These are phyloP conservation scores for Apis cerana DNA, from an alignment of 1,140 invertebrate species.

Conservation along the genomic window DNA sequence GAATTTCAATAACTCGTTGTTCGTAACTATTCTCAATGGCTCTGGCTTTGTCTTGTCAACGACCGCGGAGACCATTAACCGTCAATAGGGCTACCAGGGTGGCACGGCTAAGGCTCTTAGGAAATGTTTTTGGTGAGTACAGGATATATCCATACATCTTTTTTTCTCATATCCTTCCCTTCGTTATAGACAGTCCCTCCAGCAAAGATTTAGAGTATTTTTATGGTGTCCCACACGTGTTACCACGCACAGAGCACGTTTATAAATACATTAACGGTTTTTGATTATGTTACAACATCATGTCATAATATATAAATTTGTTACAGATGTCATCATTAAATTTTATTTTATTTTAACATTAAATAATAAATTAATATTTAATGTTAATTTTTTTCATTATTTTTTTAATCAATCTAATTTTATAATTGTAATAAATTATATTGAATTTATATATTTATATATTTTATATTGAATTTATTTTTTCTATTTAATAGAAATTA, in stretches of 20 bases:
- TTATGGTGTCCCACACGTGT: constrained; percentile 4
- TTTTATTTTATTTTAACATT: background rate
- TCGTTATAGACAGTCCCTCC: constrained; percentile 23
- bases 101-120: constrained; percentile 72
- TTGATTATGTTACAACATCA: background rate
- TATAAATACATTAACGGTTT: constrained; percentile 34
- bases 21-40: constrained; percentile 53
- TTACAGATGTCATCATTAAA: constrained; percentile 1
- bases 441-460: too few species aligned
- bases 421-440: background rate
- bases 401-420: background rate
- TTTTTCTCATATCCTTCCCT: background rate
- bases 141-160: constrained; percentile 42
- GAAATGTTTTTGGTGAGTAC: constrained; percentile 69
- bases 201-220: constrained; percentile 28
- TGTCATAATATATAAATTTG: background rate
- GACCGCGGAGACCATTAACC: constrained; percentile 75
- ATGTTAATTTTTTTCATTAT: background rate
- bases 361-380: background rate
- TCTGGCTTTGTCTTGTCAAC: constrained; percentile 73
- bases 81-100: constrained; percentile 76
- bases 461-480: too few species aligned
- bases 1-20: background rate
- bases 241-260: background rate
- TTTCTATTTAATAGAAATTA: too few species aligned